Evolutionary conservation across 2,888 invertebrate genomes (phyloP).

Genomic region (Loripinus fragilis): DNA sequence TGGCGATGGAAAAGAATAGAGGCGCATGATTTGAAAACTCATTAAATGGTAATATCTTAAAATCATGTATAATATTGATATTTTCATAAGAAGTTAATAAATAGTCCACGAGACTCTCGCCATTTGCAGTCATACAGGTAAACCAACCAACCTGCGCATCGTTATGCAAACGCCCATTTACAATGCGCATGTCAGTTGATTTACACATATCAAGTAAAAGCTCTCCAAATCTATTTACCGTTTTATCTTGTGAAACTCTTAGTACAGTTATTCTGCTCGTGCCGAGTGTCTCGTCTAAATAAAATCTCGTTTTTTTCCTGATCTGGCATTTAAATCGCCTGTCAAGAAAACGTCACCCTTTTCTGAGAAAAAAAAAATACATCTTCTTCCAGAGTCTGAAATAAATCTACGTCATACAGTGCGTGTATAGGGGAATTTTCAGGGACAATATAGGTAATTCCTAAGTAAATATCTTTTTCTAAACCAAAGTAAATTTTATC

Average conservation of each 20-base stretch:
- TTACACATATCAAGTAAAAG: background rate
- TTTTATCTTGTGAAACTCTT: background rate
- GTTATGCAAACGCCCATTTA: background rate
- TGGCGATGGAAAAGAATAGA: too few species aligned
- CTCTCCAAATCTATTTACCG: background rate
- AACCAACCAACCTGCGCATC: background rate
- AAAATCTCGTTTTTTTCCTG: background rate
- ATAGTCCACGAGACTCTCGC: background rate
- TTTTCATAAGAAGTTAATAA: background rate
- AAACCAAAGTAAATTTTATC: background rate
- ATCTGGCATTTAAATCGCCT: background rate
- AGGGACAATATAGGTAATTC: background rate
- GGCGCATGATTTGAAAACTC: too few species aligned
- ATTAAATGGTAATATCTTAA: background rate
- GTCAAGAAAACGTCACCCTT: background rate
- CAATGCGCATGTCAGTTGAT: background rate
- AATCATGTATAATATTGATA: background rate
- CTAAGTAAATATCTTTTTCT: background rate
- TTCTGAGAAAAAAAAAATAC: background rate
- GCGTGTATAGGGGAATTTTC: background rate
- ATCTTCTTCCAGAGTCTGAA: background rate
- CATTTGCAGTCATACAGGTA: background rate
- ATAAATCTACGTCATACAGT: background rate
- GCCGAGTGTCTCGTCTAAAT: too few species aligned
- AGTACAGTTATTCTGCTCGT: too few species aligned